Evolutionary conservation across 1,140 invertebrate genomes (phyloP), one percentile per base, ranked within the genome.

Genomic region (Scylla paramamosain): DNA sequence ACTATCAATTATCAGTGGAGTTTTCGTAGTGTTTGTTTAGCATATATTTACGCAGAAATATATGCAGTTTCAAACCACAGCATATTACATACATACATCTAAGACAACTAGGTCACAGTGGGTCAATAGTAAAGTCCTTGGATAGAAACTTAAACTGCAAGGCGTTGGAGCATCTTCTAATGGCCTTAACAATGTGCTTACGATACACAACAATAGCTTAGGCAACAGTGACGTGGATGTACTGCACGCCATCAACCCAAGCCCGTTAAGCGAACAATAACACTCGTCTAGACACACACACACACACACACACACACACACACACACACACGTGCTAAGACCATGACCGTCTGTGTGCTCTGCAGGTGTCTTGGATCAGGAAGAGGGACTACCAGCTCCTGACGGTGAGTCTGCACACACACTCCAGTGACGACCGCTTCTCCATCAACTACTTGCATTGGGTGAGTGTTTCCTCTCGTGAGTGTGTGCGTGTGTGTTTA

Each of bases 351-450:
- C 4, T 16, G 29, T 88, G 3, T 94, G 0, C 91, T 25, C 29
- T 31, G 97, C 98, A 96, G 97, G 96, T 96, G 46, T 96, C 96
- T 3, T 96, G 96, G 96, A 94, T 96, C 82, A 91, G 96, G 52
- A 96, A 98, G 96, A 98, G 98, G 97, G 98, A 98, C 97, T 98
- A 98, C 96, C 98, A 98, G 97, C 97, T 99, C 95, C 97, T 99
- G 82, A 99, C 98, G 93, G 98, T 98, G 92, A 98, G 98, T 46
- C 97, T 98, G 96, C 98, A 98, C 91, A 98, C 98, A 12, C 98
- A 98, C 97, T 98, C 98, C 96, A 98, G 98, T 96, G 98, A 99
- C 96, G 98, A 98, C 96, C 52, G 52, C 95, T 99, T 98, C 97
- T 98, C 98, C 82, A 95, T 94, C 48, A 95, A 95, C 67, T 96